Evolutionary conservation across 2,888 invertebrate genomes (phyloP), one percentile per base, ranked within the genome.

Genomic region (Mechanitis mazaeus): DNA sequence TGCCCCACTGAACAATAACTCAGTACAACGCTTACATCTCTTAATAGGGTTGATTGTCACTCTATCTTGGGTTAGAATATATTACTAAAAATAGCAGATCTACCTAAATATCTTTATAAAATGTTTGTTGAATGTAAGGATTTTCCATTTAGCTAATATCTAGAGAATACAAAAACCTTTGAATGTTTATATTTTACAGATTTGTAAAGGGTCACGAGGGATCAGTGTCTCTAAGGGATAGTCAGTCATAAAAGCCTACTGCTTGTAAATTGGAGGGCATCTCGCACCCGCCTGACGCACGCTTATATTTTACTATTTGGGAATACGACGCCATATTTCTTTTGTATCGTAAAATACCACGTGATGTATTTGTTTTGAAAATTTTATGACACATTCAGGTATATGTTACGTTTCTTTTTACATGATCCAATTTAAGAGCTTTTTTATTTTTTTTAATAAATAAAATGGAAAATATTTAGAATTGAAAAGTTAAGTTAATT

Each of bases 221-320:
- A 78, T 76, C 72, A 20, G 20, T 20, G 20, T 20, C 20, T 20
- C 20, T 20, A 20, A 20, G 20, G 20, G 77, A 76, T 77, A 77
- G 69, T 68, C 71, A 70, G 68, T 70, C 69, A 74, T 75, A 78
- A 79, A 76, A 71, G 67, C 72, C 74, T 78, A 77, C 75, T 77
- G 75, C 75, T 70, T 69, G 67, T 72, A 60, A 61, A 64, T 64
- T 64, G 64, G 64, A 59, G 47, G 54, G 12, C 9, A 35, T 55
- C 56, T 64, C 61, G 59, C 54, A 20, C 33, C 59, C 64, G 54
- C 58, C 50, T 9, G 42, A 31, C n/a, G 3, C 35, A 7, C 31
- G 50, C 11, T 50, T 31, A 50, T 12, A 20, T 28, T 50, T 50
- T 50, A 50, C 50, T 50, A 31, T 31, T 50, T n/a, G 31, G 28